Percentiles rank a stretch among this genome's conserved stretches.
These are phyloP conservation scores for Smutsia gigantea DNA, from an alignment of 2,797 vertebrate genomes.

Conservation along the genomic window DNA sequence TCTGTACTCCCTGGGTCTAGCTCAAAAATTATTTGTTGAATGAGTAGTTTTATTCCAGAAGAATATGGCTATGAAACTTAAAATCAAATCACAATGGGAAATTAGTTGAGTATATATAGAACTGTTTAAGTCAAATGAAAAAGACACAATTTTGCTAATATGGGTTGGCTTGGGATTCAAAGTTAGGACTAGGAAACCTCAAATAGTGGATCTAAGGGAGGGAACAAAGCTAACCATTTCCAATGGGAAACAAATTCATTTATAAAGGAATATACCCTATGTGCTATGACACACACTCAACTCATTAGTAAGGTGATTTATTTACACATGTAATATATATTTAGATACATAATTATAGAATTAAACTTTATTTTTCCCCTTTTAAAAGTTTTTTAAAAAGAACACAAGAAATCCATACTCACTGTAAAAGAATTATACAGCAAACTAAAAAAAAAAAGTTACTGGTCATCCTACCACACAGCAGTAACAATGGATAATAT, in stretches of 20 bases:
- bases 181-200: slow-evolving; percentile 29
- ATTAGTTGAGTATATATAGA: not conserved
- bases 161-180: not conserved
- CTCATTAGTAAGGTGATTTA: not conserved
- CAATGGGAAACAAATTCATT: slow-evolving; percentile 47
- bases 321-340: not conserved
- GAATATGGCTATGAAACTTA: slow-evolving; percentile 41
- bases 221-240: not conserved
- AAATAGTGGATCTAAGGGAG: not conserved
- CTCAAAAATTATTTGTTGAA: slow-evolving; percentile 28
- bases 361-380: not conserved
- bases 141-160: not conserved
- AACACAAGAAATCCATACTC: slow-evolving; percentile 6
- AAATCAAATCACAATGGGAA: slow-evolving; percentile 36
- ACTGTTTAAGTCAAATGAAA: slow-evolving; percentile 44
- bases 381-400: not conserved
- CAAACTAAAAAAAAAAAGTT: not conserved
- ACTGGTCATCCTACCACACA: slow-evolving; percentile 28
- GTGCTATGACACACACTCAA: not conserved
- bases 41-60: slow-evolving; percentile 2
- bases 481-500: slow-evolving; percentile 2
- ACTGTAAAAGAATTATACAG: slow-evolving; percentile 48
- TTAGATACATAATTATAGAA: not conserved
- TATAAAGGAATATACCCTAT: slow-evolving; percentile 8
- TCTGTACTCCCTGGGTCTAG: not conserved